These are phyloP conservation scores for Drosophila neutralis DNA, from an alignment of 2,888 invertebrate genomes.

Conservation along the genomic window DNA sequence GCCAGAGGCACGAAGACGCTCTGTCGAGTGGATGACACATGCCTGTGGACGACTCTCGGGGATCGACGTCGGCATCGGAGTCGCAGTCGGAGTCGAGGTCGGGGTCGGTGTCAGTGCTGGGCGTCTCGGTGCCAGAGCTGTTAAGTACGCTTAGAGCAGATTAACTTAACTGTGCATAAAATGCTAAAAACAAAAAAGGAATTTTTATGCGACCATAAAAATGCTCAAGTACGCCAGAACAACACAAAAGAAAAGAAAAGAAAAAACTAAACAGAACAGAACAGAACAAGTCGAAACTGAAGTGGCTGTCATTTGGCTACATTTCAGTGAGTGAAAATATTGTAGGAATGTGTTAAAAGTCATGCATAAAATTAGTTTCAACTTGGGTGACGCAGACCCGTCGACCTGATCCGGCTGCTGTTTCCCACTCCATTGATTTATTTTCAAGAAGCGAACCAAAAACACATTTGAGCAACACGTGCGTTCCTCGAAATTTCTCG, in stretches of 20 bases:
- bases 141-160: slow-evolving; percentile 76
- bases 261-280: background rate
- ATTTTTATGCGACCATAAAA: slow-evolving; percentile 71
- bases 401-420: slow-evolving; percentile 29
- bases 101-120: slow-evolving; percentile 13
- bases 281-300: slow-evolving; percentile 40
- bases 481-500: slow-evolving; percentile 67
- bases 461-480: slow-evolving; percentile 73
- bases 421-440: slow-evolving; percentile 58
- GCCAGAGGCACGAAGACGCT: slow-evolving; percentile 34
- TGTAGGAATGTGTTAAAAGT: slow-evolving; percentile 78
- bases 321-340: slow-evolving; percentile 71
- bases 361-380: slow-evolving; percentile 80
- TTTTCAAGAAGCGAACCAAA: slow-evolving; percentile 54
- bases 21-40: slow-evolving; percentile 72
- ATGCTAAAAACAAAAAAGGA: slow-evolving; percentile 65
- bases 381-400: slow-evolving; percentile 68
- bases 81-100: slow-evolving; percentile 8
- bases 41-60: slow-evolving; percentile 50
- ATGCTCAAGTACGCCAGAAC: slow-evolving; percentile 62
- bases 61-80: slow-evolving; percentile 7
- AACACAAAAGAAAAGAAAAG: background rate
- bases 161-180: slow-evolving; percentile 79
- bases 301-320: slow-evolving; percentile 72
- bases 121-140: slow-evolving; percentile 49